Percentiles rank a stretch among this genome's conserved stretches.
phyloP scores from a whole-genome alignment of 2,797 vertebrate genomes.

The Chaetophractus vellerosus region DNA sequence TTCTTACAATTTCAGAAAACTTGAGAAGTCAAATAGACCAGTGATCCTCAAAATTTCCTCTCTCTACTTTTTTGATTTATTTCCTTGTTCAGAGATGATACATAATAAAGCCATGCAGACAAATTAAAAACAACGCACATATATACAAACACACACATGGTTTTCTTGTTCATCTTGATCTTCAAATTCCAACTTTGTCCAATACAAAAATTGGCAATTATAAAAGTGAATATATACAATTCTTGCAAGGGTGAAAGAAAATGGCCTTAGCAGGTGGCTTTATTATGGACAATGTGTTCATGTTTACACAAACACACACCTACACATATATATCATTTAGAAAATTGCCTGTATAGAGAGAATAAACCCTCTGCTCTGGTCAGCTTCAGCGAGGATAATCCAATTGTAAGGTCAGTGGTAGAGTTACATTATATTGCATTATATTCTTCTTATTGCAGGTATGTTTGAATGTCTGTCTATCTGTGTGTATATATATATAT shows the following conservation, averaged over 20 bases:
- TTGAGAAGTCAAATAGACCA: neutral
- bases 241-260: neutral
- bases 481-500: neutral
- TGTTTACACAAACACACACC: neutral
- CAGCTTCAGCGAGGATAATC: neutral
- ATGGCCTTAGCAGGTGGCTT: neutral
- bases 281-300: no score
- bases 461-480: no score
- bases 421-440: no score
- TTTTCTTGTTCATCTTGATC: neutral
- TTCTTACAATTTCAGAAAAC: neutral
- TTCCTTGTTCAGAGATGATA: neutral
- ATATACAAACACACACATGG: rapidly evolving
- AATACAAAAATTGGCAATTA: neutral
- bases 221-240: neutral
- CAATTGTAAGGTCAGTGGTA: neutral
- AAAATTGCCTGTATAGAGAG: neutral
- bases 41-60: neutral
- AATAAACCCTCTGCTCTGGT: no score
- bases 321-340: neutral
- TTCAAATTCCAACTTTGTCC: neutral
- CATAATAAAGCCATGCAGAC: neutral
- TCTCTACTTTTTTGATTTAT: neutral
- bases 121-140: neutral
- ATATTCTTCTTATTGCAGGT: neutral